Base-by-base conservation (phyloP, 2,113 vertebrate species). In the Campylorhamphus procurvoides region DNA sequence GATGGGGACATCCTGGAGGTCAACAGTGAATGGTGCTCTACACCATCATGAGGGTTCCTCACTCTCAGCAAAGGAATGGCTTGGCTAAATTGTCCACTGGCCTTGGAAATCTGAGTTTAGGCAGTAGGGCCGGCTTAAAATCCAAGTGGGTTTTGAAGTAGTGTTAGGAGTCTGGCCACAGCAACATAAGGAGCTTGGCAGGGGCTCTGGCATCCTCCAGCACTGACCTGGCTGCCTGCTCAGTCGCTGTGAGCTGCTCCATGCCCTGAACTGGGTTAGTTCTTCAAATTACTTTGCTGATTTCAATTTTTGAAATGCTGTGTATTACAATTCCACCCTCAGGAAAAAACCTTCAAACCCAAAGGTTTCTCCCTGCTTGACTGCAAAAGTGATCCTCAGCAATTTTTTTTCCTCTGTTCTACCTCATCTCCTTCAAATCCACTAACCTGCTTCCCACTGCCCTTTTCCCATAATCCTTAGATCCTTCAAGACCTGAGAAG, bases 401-500 rank as follows among this genome's bases (percentile, higher is more conserved):
- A 37, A 8, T 35, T 63, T 68, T 33, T 67, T n/a, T 20, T 42
- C 12, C 12, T n/a, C n/a, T 37, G 49, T 76, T 42, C 46, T 7
- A 16, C 40, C n/a, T 49, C 16, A 52, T 12, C 8, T 25, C 6
- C 1, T 66, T 44, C 28, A 35, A 46, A 67, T 18, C 13, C 4
- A 2, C n/a, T 66, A 19, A 73, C 17, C 15, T n/a, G 10, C 12
- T 31, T 62, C 46, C 37, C 28, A 31, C n/a, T 1, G 1, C 46
- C 29, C 39, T 80, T 79, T 76, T 19, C 53, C 40, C 47, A 24
- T 89, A 14, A 94, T 59, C 84, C 79, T 96, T 35, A 99, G 99
- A 99, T 98, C 98, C 98, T 76, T 98, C 98, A 23, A 98, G 99
- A 96, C 98, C 98, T 0, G 99, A 99, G 98, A 99, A 99, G 91